Evolutionary conservation across 2,797 vertebrate species (phyloP).

Genomic region (Percopsis omiscomaycus): DNA sequence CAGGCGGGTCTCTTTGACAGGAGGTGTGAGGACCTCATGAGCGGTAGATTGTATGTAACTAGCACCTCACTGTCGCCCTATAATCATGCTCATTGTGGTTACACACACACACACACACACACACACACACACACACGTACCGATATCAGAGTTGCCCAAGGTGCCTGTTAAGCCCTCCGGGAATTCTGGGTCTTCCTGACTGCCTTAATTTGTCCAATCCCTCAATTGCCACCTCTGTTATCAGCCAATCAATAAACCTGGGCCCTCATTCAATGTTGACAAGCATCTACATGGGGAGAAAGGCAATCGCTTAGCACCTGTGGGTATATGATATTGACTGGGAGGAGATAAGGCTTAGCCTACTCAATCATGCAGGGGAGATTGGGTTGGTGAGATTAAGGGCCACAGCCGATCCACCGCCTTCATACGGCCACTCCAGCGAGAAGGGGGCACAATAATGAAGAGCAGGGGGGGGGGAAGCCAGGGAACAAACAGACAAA

Average conservation of each 20-base stretch:
- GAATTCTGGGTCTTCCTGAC: constrained; percentile 44
- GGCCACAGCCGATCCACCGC: constrained; percentile 59
- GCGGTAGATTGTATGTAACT: too few species aligned
- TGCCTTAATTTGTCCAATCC: constrained; percentile 61
- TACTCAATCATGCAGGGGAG: constrained; percentile 74
- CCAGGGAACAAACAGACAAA: constrained; percentile 51
- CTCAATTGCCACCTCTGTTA: constrained; percentile 75
- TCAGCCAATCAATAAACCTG: constrained; percentile 77
- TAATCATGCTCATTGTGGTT: too few species aligned
- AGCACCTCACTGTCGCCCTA: too few species aligned
- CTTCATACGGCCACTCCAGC: constrained; percentile 51
- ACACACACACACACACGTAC: not conserved
- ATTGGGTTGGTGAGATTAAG: constrained; percentile 67
- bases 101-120: not conserved
- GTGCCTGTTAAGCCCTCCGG: constrained; percentile 8
- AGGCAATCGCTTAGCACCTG: constrained; percentile 73
- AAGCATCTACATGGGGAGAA: constrained; percentile 78
- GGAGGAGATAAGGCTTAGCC: constrained; percentile 74
- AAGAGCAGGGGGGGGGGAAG: constrained; percentile 31
- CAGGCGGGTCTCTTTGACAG: too few species aligned
- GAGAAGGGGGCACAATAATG: constrained; percentile 57
- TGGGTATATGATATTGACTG: constrained; percentile 76
- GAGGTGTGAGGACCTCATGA: too few species aligned
- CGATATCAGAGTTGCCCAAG: constrained; percentile 1
- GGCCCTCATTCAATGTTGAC: constrained; percentile 76